These are phyloP conservation scores for Crocuta crocuta DNA, from an alignment of 2,113 vertebrate genomes.

Conservation along the genomic window DNA sequence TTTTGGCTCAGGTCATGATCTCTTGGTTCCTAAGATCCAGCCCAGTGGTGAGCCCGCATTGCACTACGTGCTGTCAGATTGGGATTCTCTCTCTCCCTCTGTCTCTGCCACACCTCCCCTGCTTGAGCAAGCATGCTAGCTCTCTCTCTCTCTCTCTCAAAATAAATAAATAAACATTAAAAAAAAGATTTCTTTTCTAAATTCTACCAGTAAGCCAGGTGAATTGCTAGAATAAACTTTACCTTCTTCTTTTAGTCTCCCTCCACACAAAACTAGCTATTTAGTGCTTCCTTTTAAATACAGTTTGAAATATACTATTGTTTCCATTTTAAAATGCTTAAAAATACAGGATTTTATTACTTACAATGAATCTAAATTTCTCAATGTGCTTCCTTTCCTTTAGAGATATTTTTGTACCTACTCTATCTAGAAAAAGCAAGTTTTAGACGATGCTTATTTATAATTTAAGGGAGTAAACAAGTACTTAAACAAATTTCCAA, in stretches of 20 bases:
- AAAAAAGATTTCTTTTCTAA: neutral
- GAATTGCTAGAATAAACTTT: neutral
- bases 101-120: too few relatives aligned
- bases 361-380: neutral
- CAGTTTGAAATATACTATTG: slow-evolving; percentile 21
- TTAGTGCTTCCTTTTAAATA: neutral
- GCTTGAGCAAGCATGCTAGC: too few relatives aligned
- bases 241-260: neutral
- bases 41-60: too few relatives aligned
- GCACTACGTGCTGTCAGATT: too few relatives aligned
- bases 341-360: slow-evolving; percentile 30
- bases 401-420: neutral
- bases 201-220: neutral
- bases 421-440: neutral
- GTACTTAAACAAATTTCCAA: slow-evolving; percentile 51
- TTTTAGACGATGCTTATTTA: neutral
- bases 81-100: too few relatives aligned
- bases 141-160: too few relatives aligned
- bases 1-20: too few relatives aligned
- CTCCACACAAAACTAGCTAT: neutral
- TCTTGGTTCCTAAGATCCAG: too few relatives aligned
- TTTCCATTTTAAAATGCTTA: slow-evolving; percentile 27
- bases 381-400: neutral
- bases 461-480: slow-evolving; percentile 17
- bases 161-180: too few relatives aligned